phyloP scores from a whole-genome alignment of 2,888 invertebrate genomes.

The Pardosa pseudoannulata region DNA sequence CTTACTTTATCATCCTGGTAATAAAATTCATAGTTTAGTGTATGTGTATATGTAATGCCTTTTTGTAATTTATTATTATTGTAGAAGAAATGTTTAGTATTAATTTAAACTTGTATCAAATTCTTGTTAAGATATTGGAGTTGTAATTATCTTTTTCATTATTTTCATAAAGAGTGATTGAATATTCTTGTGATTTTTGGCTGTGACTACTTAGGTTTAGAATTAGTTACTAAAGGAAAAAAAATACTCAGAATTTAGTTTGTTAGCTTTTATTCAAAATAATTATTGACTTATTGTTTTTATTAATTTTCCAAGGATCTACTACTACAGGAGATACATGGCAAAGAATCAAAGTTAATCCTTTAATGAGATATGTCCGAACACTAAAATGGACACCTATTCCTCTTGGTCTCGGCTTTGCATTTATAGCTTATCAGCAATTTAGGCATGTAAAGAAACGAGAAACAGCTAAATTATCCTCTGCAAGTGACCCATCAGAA shows the following conservation, averaged over 20 bases:
- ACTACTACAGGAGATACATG: conserved; percentile 46
- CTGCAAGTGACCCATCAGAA: conserved; percentile 45
- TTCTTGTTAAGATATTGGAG: too few species aligned
- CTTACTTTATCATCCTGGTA: conserved; percentile 45
- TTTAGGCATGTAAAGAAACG: conserved; percentile 75
- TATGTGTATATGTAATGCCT: too few species aligned
- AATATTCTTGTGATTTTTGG: too few species aligned
- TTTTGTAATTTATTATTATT: too few species aligned
- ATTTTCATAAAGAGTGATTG: too few species aligned
- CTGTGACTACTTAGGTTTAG: not conserved
- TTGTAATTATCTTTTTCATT: too few species aligned
- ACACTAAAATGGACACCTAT: conserved; percentile 75
- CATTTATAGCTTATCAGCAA: conserved; percentile 75
- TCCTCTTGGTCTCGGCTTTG: conserved; percentile 75
- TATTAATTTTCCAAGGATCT: conserved; percentile 39
- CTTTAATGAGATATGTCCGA: conserved; percentile 73
- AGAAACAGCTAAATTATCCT: conserved; percentile 69
- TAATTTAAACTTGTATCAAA: too few species aligned
- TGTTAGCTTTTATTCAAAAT: not conserved
- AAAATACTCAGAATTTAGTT: too few species aligned
- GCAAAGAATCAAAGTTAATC: conserved; percentile 57
- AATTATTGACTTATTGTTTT: not conserved
- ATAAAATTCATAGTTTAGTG: too few species aligned
- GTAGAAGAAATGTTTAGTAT: too few species aligned
- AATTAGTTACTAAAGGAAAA: not conserved